Evolutionary conservation across 2,113 vertebrate species (phyloP).

Genomic region (human (Homo sapiens)): GRCh38 chr3:69893501-69894000

Average conservation of each 20-base stretch:
- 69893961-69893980: not conserved
- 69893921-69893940: not conserved
- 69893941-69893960: constrained; percentile 12
- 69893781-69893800: not conserved
- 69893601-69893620: not conserved
- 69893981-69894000: constrained; percentile 29
- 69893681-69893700: not conserved
- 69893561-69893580: not conserved
- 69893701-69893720: not conserved
- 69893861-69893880: not conserved
- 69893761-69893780: constrained; percentile 16
- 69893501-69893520: not conserved
- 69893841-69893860: not conserved
- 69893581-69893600: not conserved
- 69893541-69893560: not conserved
- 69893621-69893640: not conserved
- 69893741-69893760: constrained; percentile 17
- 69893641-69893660: not conserved
- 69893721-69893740: not conserved
- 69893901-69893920: constrained; percentile 39
- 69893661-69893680: not conserved
- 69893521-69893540: not conserved
- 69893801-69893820: not conserved
- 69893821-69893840: not conserved
- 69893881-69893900: constrained; percentile 8